Evolutionary conservation across 35 echinoderm and acorn worm genomes (phyloP).

Genomic region (Lytechinus pictus): DNA sequence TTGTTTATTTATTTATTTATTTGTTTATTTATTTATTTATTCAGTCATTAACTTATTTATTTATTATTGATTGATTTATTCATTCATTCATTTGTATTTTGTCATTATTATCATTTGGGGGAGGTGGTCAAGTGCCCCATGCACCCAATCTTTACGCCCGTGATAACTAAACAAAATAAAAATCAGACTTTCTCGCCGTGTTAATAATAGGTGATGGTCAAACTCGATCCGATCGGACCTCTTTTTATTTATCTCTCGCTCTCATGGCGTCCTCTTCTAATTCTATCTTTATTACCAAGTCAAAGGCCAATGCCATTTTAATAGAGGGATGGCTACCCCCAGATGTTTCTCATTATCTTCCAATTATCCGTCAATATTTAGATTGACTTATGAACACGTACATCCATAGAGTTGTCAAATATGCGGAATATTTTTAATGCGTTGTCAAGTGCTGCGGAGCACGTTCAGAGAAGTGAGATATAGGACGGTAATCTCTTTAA

Average conservation of each 20-base stretch:
- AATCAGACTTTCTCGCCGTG: neutral
- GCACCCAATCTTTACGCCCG: no score
- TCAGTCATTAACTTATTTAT: no score
- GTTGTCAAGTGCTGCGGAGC: no score
- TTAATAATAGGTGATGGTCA: neutral
- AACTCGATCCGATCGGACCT: neutral
- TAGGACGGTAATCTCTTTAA: no score
- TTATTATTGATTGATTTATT: no score
- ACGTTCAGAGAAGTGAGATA: no score
- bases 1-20: no score
- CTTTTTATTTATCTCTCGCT: neutral
- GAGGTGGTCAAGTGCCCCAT: no score
- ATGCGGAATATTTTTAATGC: neutral
- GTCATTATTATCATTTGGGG: no score
- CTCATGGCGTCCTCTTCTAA: neutral
- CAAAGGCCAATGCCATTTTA: conserved; percentile 3
- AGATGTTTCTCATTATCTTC: neutral
- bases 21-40: no score
- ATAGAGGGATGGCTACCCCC: neutral
- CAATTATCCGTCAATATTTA: conserved; percentile 4
- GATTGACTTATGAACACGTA: conserved; percentile 6
- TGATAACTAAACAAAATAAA: neutral
- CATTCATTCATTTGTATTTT: no score
- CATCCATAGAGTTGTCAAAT: neutral
- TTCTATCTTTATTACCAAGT: neutral